Conservation (phyloP, 2,888 invertebrate species). For the Melanargia galathea region DNA sequence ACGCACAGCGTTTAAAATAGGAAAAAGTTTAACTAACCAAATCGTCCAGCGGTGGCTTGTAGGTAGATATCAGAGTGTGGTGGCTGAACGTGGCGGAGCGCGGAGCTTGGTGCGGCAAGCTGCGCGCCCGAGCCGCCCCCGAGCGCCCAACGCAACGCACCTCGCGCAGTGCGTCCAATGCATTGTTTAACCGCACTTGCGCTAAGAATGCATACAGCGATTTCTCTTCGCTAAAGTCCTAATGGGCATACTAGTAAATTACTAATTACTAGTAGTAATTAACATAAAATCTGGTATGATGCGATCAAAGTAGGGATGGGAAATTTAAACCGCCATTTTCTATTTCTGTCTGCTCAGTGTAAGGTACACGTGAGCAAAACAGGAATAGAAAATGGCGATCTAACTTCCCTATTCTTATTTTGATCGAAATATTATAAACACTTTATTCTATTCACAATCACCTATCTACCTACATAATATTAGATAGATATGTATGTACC, state of each 20-base stretch:
- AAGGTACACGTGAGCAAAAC: too few species aligned
- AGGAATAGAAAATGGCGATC: too few species aligned
- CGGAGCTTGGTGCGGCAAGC: slow-evolving; percentile 50
- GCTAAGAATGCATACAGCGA: slow-evolving; percentile 64
- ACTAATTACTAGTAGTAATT: too few species aligned
- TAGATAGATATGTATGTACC: too few species aligned
- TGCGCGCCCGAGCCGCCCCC: slow-evolving; percentile 47
- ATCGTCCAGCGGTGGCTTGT: slow-evolving; percentile 58
- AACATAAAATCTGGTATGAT: too few species aligned
- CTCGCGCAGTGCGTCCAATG: slow-evolving; percentile 64
- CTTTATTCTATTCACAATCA: too few species aligned
- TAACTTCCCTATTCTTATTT: too few species aligned
- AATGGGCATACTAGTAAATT: slow-evolving; percentile 6
- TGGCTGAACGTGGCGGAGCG: background rate
- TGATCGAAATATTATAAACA: too few species aligned
- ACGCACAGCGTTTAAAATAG: background rate
- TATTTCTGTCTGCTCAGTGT: too few species aligned
- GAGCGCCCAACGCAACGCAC: slow-evolving; percentile 63
- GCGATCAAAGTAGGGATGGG: too few species aligned
- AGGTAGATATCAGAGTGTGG: slow-evolving; percentile 51
- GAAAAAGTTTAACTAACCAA: slow-evolving; percentile 48
- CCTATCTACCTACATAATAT: too few species aligned
- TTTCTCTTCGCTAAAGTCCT: slow-evolving; percentile 49
- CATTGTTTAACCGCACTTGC: slow-evolving; percentile 62
- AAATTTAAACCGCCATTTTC: too few species aligned